A percentile compares a stretch with the other conserved stretches of the same genome.
phyloP scores from a whole-genome alignment of 1,140 invertebrate species.

The Thrips palmi region DNA sequence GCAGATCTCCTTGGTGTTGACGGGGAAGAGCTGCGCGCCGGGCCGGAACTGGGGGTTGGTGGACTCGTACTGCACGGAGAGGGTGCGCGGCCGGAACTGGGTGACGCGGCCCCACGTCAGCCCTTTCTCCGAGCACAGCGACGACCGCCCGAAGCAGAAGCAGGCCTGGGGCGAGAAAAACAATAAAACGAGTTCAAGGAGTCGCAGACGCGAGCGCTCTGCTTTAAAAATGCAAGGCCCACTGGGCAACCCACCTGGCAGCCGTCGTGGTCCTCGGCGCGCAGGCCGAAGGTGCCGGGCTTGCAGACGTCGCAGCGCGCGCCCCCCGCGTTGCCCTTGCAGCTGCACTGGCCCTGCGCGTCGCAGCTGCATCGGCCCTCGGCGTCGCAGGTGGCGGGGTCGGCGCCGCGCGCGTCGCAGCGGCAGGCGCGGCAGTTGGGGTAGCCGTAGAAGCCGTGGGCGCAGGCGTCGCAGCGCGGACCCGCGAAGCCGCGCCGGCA shows the following conservation, averaged over 20 bases:
- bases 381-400: slow-evolving; percentile 32
- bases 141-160: slow-evolving; percentile 73
- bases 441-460: slow-evolving; percentile 72
- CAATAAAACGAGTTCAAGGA: no score
- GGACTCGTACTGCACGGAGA: slow-evolving; percentile 30
- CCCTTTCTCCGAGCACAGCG: slow-evolving; percentile 53
- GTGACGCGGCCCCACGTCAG: slow-evolving; percentile 57
- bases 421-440: slow-evolving; percentile 69
- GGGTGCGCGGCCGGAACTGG: slow-evolving; percentile 32
- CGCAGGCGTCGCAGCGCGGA: slow-evolving; percentile 59
- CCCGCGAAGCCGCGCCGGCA: slow-evolving; percentile 70
- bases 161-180: no score
- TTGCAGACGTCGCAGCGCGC: slow-evolving; percentile 67
- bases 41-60: slow-evolving; percentile 16
- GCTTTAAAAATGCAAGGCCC: no score
- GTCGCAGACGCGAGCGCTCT: no score
- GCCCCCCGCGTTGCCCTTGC: slow-evolving; percentile 67
- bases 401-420: slow-evolving; percentile 52
- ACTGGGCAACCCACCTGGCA: slow-evolving; percentile 61
- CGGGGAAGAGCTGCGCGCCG: slow-evolving; percentile 20
- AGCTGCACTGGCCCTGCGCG: slow-evolving; percentile 63
- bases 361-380: slow-evolving; percentile 52
- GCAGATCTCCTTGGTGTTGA: slow-evolving; percentile 27
- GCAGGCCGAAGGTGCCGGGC: slow-evolving; percentile 64
- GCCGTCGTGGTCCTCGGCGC: slow-evolving; percentile 47